phyloP scores from a whole-genome alignment of 2,797 vertebrate genomes.

The Oreochromis mossambicus region DNA sequence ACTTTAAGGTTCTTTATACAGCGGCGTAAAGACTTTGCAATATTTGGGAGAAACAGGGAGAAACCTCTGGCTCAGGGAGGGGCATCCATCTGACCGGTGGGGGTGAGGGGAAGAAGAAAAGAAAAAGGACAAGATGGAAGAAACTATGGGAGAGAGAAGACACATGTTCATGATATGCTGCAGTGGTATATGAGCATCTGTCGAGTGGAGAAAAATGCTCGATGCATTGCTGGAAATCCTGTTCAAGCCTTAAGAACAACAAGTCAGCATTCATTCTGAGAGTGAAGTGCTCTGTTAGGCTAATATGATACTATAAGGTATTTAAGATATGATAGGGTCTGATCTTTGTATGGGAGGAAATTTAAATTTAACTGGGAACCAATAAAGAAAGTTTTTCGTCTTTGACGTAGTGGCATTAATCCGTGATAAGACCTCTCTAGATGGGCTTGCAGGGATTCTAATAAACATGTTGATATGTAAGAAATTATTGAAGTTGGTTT shows the following conservation, averaged over 20 bases:
- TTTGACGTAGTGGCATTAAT: accelerated
- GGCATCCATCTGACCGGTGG: neutral
- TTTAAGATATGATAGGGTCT: neutral
- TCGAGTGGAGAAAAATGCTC: neutral
- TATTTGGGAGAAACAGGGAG: neutral
- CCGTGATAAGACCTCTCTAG: neutral
- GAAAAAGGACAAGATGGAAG: neutral
- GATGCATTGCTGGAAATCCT: neutral
- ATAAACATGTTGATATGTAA: accelerated
- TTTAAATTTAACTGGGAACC: neutral
- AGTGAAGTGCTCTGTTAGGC: neutral
- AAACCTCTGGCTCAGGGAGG: neutral
- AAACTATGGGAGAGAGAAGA: neutral
- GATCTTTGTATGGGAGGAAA: neutral
- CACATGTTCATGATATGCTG: neutral
- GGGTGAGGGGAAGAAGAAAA: neutral
- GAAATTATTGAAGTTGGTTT: accelerated
- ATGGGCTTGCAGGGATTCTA: neutral
- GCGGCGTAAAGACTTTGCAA: neutral
- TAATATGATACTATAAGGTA: neutral
- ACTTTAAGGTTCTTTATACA: neutral
- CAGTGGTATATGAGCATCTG: neutral
- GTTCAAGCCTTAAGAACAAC: neutral
- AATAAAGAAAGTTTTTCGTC: neutral
- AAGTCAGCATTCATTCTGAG: neutral